Evolutionary conservation across 2,797 vertebrate genomes (phyloP), one percentile per base, ranked within the genome.

Genomic region (Ceryle rudis): DNA sequence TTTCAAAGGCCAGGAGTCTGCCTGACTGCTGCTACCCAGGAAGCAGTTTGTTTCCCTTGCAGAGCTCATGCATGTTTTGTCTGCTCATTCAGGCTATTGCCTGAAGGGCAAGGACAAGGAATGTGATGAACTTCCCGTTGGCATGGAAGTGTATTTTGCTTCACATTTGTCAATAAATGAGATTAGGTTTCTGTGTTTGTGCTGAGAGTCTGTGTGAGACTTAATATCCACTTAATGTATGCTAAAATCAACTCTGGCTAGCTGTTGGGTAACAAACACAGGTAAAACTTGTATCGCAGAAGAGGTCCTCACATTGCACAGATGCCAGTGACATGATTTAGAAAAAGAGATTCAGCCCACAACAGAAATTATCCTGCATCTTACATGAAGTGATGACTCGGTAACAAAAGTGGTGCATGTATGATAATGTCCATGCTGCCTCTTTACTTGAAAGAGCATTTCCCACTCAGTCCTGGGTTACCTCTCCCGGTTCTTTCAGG

Each of bases 161-260:
- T 92, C 81, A 11, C 87, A 33, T 96, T 96, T 95, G 95, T 96
- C 95, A 94, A 89, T 95, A 95, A 95, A 81, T 83, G 83, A 93
- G 87, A 93, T 96, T 86, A 94, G 57, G 62, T 91, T 95, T 95
- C 82, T 95, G 84, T 69, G 54, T 82, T 93, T 95, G 95, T 93
- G 80, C 88, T 71, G 86, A 82, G 96, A 86, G 79, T 58, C 84
- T 95, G 58, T 44, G 3, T 96, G 89, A 95, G 90, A 92, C 66
- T 60, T 62, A 84, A 41, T 41, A 41, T 41, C 39, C 21, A 7
- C 70, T 82, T 91, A 92, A 82, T 87, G 71, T 95, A 94, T 93
- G 79, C 77, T 95, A 78, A 94, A 94, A 89, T 90, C 94, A 95
- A 93, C 61, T 82, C 78, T 75, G 47, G 33, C 55, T 90, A 31